Conservation (phyloP, 2,888 invertebrate species). For the Euzetes globulus region DNA sequence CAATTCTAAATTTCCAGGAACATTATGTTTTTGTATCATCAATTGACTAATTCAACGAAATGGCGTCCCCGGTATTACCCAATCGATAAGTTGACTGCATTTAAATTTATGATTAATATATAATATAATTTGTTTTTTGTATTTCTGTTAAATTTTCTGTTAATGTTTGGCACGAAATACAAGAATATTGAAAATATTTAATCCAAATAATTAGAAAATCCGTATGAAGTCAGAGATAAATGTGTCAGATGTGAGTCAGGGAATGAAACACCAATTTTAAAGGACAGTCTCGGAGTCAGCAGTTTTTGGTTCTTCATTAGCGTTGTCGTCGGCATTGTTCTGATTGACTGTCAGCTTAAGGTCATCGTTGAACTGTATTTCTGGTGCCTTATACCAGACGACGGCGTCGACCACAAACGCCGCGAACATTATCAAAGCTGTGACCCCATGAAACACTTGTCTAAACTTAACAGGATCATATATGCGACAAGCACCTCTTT, state of each 20-base stretch:
- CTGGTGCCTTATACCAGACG: slow-evolving; percentile 80
- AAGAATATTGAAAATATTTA: neutral
- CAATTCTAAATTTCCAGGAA: too few relatives aligned
- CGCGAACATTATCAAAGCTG: slow-evolving; percentile 72
- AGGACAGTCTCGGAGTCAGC: neutral
- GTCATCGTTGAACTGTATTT: slow-evolving; percentile 62
- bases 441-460: slow-evolving; percentile 74
- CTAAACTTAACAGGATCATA: slow-evolving; percentile 76
- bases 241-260: neutral
- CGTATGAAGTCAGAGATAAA: neutral
- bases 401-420: slow-evolving; percentile 81
- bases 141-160: neutral
- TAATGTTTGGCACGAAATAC: neutral
- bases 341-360: neutral
- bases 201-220: neutral
- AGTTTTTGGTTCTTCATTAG: neutral
- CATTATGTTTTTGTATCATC: too few relatives aligned
- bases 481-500: slow-evolving; percentile 75
- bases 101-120: too few relatives aligned
- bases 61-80: too few relatives aligned
- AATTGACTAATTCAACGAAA: too few relatives aligned
- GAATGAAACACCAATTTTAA: neutral
- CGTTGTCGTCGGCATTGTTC: neutral
- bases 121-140: too few relatives aligned
- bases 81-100: too few relatives aligned